These are phyloP conservation scores for Nemapogon koenigi DNA, from an alignment of 2,888 invertebrate species.

Conservation along the genomic window DNA sequence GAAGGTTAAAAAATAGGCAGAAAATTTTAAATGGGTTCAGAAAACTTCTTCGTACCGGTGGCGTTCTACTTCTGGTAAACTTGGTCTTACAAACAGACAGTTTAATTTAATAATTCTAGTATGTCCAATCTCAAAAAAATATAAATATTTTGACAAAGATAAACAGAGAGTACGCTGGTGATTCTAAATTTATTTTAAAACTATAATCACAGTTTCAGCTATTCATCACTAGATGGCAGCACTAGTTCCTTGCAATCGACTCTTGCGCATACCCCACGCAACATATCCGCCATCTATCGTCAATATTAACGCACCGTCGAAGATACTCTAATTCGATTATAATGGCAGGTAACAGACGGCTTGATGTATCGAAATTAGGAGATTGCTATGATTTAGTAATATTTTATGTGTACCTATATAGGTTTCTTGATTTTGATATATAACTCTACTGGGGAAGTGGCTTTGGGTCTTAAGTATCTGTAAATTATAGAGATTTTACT, in stretches of 20 bases:
- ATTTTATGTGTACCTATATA: conserved; percentile 2
- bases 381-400: conserved; percentile 6
- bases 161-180: not conserved
- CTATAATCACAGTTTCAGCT: not conserved
- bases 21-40: too few relatives aligned
- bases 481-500: too few relatives aligned
- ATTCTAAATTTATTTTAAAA: not conserved
- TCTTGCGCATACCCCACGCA: not conserved
- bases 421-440: conserved; percentile 5
- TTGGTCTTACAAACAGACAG: too few relatives aligned
- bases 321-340: conserved; percentile 41
- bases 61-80: too few relatives aligned
- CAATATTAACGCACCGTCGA: too few relatives aligned
- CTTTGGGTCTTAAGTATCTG: too few relatives aligned
- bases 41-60: too few relatives aligned
- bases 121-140: too few relatives aligned
- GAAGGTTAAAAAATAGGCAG: too few relatives aligned
- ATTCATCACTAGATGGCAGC: not conserved
- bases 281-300: not conserved
- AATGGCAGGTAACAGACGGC: conserved; percentile 31
- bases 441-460: too few relatives aligned
- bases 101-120: too few relatives aligned
- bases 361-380: conserved; percentile 34
- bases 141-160: not conserved
- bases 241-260: not conserved